Evolutionary conservation across 35 echinoderm and acorn worm species (phyloP), one percentile per base, ranked within the genome.

Genomic region (Holothuria glaberrima): DNA sequence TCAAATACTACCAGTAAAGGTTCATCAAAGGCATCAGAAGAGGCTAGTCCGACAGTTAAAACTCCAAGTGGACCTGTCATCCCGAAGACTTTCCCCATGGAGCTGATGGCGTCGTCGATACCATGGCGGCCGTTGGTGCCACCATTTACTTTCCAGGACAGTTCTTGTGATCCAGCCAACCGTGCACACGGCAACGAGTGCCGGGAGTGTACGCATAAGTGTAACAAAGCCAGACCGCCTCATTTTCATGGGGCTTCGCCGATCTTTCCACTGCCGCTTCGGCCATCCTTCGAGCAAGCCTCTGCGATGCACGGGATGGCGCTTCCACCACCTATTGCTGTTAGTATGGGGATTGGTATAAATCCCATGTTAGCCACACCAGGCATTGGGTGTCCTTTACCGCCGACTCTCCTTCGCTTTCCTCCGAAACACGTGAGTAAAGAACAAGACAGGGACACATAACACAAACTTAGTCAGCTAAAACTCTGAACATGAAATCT

Each of bases 201-300:
- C 71, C 28, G 30, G 24, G 52, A 86, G 58, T 88, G 25, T 38
- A 50, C 86, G 35, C 44, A 64, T 12, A 68, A 59, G 50, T 75
- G 83, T 25, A 92, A 75, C 71, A 75, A 54, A 61, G 59, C 35
- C 71, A 52, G 91, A 75, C 75, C 71, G 50, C 57, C 74, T 31
- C 72, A 59, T 16, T 87, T 92, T 35, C 82, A 83, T 48, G 80
- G 91, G 34, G 73, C 36, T 24, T 34, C 91, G 30, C 94, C 94
- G 12, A 82, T 91, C 25, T 75, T 96, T 64, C 94, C 94, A 67
- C 45, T 96, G 57, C 94, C 94, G 27, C 79, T 96, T 20, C 78
- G 89, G 57, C 91, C 94, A n/a, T 70, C 88, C 22, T 78, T 92
- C 28, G 85, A 87, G 58, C 80, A 84, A 41, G 45, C 41, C n/a